Base-by-base conservation (phyloP, 2,113 vertebrate species). In the Ascaphus truei region DNA sequence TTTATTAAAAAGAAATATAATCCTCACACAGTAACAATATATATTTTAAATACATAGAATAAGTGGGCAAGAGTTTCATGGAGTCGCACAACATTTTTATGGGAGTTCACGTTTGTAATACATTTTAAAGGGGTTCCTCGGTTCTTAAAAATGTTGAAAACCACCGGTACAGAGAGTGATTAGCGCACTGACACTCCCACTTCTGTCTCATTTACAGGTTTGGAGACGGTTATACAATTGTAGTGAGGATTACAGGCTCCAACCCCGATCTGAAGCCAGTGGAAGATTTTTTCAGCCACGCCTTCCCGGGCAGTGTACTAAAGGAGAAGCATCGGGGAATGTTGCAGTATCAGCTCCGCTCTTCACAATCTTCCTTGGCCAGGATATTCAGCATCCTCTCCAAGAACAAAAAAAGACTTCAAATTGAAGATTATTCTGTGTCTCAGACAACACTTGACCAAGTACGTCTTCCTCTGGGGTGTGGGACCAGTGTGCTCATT, bases 401-500 rank as follows among this genome's bases (percentile, higher is more conserved):
- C 75, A 88, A 92, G 59, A 93, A 95, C 78, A 98, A 97, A 74
- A 93, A 92, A 55, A 84, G 81, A 66, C 90, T 99, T 72, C 83
- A 86, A 39, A 97, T 99, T 75, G 96, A 99, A 79, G 97, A 99
- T 83, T 99, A 99, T 85, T 98, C 96, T 0, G 95, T 99, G 67
- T 96, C 93, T 31, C 97, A 98, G 89, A 99, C 96, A 74, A 98
- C 96, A 0, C 93, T 99, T 79, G 97, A 99, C 90, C 96, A 99
- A 93, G 97, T 99, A 91, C 91, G 94, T 60, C n/a, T n/a, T 37
- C 62, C 10, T 5, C 43, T 39, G 26, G 39, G 1, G 9, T 45
- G n/a, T 56, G 25, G n/a, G n/a, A n/a, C n/a, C n/a, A n/a, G n/a
- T n/a, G n/a, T n/a, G n/a, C n/a, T n/a, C n/a, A n/a, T n/a, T n/a